These are phyloP conservation scores for Neolamprologus kungweensis DNA, from an alignment of 2,113 vertebrate genomes.

Conservation along the genomic window DNA sequence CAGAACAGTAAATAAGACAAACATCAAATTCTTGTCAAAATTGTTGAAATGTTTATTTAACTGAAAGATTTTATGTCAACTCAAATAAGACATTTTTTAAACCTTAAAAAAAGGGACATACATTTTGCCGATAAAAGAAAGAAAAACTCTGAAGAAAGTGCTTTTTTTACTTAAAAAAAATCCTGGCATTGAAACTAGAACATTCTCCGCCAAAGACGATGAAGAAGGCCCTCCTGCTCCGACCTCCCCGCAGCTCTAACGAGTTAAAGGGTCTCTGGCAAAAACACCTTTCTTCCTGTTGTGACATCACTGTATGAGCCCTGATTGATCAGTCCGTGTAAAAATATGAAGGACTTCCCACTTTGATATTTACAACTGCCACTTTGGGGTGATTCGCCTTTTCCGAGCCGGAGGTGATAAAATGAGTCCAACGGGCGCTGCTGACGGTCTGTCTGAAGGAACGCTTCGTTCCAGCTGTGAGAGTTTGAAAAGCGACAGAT, in stretches of 20 bases:
- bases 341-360: constrained; percentile 38
- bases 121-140: constrained; percentile 26
- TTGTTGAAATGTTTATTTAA: constrained; percentile 56
- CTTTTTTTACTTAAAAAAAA: constrained; percentile 2
- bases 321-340: constrained; percentile 31
- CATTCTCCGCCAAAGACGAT: neutral
- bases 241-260: neutral
- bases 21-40: constrained; percentile 30
- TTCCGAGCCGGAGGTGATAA: neutral
- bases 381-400: neutral
- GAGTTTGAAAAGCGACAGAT: neutral
- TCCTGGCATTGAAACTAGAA: neutral
- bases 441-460: neutral
- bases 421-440: neutral
- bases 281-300: neutral
- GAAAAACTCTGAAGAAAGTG: constrained; percentile 51
- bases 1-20: neutral
- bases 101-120: constrained; percentile 13
- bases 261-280: constrained; percentile 21
- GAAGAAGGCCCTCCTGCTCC: neutral
- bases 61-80: constrained; percentile 47
- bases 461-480: neutral
- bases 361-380: constrained; percentile 41
- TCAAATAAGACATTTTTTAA: constrained; percentile 43
- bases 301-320: constrained; percentile 40